Percentiles rank a stretch among this genome's conserved stretches.
Evolutionary conservation across 2,797 vertebrate genomes (phyloP).

Genomic region (Gymnoscopelus microlampas): DNA sequence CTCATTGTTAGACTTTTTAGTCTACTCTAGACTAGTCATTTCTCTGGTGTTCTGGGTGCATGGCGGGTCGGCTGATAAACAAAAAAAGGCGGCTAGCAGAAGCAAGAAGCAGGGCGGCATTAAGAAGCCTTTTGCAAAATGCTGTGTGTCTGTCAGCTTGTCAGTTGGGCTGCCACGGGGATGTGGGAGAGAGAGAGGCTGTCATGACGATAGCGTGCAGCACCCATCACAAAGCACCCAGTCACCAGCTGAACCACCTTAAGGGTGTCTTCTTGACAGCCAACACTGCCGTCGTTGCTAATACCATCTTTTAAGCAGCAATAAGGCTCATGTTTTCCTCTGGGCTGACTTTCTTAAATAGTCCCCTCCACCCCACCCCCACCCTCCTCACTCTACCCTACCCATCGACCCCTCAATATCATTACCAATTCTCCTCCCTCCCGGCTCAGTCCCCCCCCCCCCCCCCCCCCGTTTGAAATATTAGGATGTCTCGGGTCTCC

Average conservation of each 20-base stretch:
- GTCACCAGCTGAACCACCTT: conserved; percentile 47
- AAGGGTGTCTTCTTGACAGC: conserved; percentile 47
- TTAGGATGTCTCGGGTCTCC: conserved; percentile 27
- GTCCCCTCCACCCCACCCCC: conserved; percentile 16
- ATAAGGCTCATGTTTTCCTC: conserved; percentile 53
- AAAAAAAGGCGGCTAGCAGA: conserved; percentile 39
- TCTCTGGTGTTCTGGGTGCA: conserved; percentile 32
- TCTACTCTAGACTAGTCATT: no score
- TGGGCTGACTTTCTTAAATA: conserved; percentile 28
- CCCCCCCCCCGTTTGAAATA: conserved; percentile 13
- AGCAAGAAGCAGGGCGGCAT: conserved; percentile 38
- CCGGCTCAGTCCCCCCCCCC: not conserved
- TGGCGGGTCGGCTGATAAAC: conserved; percentile 46
- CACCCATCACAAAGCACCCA: conserved; percentile 48
- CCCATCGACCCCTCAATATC: conserved; percentile 27
- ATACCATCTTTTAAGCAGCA: conserved; percentile 54
- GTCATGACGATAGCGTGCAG: conserved; percentile 54
- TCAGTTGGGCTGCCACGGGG: conserved; percentile 55
- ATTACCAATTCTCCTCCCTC: conserved; percentile 14
- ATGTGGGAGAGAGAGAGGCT: conserved; percentile 35
- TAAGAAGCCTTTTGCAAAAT: conserved; percentile 34
- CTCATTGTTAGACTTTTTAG: conserved; percentile 2
- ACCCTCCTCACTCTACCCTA: conserved; percentile 21
- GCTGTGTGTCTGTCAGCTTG: conserved; percentile 51
- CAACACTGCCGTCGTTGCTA: conserved; percentile 49